Conservation (phyloP, 1,140 invertebrate species). For the Aphelenchoides avenae region DNA sequence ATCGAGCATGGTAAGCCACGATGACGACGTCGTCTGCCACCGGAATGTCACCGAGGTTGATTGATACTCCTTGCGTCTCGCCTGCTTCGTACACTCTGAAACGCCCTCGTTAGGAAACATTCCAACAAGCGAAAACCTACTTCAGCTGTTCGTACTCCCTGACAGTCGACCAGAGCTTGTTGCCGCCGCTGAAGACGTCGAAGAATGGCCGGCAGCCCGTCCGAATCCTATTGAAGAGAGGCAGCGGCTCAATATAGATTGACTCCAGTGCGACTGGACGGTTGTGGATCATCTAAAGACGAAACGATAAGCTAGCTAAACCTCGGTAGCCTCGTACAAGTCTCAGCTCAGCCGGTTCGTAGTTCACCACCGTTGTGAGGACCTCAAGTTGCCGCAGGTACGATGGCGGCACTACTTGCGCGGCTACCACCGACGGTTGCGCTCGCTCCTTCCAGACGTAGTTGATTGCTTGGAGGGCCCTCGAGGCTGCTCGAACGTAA, state of each 20-base stretch:
- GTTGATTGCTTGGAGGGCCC: conserved; percentile 20
- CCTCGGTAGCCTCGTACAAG: conserved; percentile 2
- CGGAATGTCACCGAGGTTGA: conserved; percentile 25
- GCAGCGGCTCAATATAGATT: conserved; percentile 27
- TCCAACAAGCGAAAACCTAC: no score
- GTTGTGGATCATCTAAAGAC: conserved; percentile 34
- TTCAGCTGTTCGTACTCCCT: conserved; percentile 73
- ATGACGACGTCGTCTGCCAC: conserved; percentile 33
- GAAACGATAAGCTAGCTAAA: background rate
- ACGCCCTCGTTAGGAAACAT: no score
- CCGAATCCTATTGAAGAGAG: conserved; percentile 61
- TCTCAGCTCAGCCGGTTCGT: conserved; percentile 10
- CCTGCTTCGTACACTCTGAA: conserved; percentile 25
- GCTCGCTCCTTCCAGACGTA: conserved; percentile 4
- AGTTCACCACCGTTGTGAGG: conserved; percentile 24
- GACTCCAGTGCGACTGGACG: conserved; percentile 20
- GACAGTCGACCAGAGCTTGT: conserved; percentile 74
- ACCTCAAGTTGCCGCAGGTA: conserved; percentile 29
- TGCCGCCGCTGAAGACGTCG: conserved; percentile 82
- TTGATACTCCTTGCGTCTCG: conserved; percentile 15
- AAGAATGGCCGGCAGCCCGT: conserved; percentile 88
- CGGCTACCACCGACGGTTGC: background rate
- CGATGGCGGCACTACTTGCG: conserved; percentile 27
- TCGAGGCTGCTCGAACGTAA: conserved; percentile 20
- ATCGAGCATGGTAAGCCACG: conserved; percentile 35